Base-by-base conservation (phyloP, 2,888 invertebrate species). In the Lutraria lutraria region DNA sequence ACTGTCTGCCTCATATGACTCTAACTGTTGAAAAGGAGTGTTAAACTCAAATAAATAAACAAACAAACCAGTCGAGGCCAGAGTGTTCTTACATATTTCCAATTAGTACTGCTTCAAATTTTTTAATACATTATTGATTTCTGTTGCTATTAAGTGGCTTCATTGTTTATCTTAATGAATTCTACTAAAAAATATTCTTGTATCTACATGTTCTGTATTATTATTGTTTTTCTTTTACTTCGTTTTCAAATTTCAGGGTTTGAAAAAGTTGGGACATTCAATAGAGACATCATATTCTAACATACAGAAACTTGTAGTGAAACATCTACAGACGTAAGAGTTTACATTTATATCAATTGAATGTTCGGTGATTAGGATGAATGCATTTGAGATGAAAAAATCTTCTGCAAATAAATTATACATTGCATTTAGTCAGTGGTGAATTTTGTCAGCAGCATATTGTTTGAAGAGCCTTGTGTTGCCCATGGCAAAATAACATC, bases 251-350 rank as follows among this genome's bases (percentile, higher is more conserved):
- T 83, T 90, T n/a, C 90, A 96, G 95, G 99, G 99, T 25, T 97
- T 99, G 80, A 99, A 99, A 96, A 99, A 99, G 96, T 98, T 99
- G 93, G 98, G 99, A 4, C 98, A 98, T 96, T 98, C 99, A 16
- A 98, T 99, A 92, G 99, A 99, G 96, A 97, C 98, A 93, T 99
- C 99, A 95, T 99, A 99, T 95, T 98, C 98, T 60, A 99, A 98
- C 93, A 99, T 99, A 94, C 99, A 99, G 97, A 98, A 98, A 96
- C 97, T 99, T 90, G 98, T 99, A 31, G 97, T 99, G 60, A 95
- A 95, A 86, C 96, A 96, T 92, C 92, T 96, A 56, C 96, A 96
- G 82, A 95, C 93, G 96, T 96, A 92, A 92, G 94, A 89, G 83
- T 56, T 29, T 15, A 54, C n/a, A 54, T n/a, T n/a, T n/a, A n/a